phyloP scores from a whole-genome alignment of 2,797 vertebrate genomes.

The Sebastolobus altivelis region DNA sequence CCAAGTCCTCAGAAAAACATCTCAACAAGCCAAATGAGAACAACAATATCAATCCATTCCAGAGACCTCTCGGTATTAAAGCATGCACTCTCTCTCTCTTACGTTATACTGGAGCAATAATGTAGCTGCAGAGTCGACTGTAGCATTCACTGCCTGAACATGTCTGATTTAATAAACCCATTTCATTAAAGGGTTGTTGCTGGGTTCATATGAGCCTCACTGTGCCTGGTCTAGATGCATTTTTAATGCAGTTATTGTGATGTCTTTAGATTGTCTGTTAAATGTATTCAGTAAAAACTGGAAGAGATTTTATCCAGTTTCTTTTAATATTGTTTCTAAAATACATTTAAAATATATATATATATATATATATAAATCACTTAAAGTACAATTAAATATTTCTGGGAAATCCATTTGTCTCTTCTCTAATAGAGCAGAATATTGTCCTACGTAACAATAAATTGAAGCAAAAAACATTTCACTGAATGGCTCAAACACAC shows the following conservation, averaged over 20 bases:
- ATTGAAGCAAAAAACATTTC: slow-evolving; percentile 9
- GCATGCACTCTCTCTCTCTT: slow-evolving; percentile 24
- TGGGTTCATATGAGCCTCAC: slow-evolving; percentile 44
- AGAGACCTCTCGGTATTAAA: slow-evolving; percentile 34
- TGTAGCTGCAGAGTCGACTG: slow-evolving; percentile 33
- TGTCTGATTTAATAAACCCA: slow-evolving; percentile 40
- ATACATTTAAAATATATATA: background rate
- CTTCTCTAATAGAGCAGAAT: background rate
- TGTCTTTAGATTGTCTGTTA: slow-evolving; percentile 24
- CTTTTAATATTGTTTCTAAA: slow-evolving; percentile 29
- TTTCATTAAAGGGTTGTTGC: slow-evolving; percentile 41
- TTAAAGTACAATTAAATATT: slow-evolving; percentile 24
- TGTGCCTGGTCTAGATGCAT: slow-evolving; percentile 41
- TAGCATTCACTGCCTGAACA: slow-evolving; percentile 27
- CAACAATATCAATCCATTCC: slow-evolving; percentile 31
- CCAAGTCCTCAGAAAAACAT: background rate
- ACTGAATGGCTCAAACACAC: slow-evolving; percentile 12
- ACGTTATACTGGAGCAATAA: slow-evolving; percentile 57
- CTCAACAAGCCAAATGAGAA: slow-evolving; percentile 21
- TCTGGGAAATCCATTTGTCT: slow-evolving; percentile 9
- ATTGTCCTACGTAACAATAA: background rate
- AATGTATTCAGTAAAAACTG: slow-evolving; percentile 30
- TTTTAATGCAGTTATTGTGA: slow-evolving; percentile 36
- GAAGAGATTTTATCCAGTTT: slow-evolving; percentile 2
- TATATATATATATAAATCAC: background rate